These are phyloP conservation scores for Arctocebus calabarensis DNA, from an alignment of 2,797 vertebrate species.

Conservation along the genomic window DNA sequence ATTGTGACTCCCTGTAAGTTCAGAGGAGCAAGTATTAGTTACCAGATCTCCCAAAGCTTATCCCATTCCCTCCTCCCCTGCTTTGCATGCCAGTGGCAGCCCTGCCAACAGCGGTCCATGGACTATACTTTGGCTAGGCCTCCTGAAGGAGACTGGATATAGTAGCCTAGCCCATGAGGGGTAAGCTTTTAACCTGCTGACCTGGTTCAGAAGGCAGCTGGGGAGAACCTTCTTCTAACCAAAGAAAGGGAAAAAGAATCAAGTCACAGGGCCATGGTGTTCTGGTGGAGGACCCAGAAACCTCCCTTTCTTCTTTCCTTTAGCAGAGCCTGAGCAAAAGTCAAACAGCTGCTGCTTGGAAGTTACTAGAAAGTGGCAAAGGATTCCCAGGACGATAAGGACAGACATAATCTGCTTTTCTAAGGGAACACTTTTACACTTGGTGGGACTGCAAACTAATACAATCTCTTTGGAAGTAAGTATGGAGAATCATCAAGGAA, in stretches of 20 bases:
- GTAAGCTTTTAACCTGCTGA: slow-evolving; percentile 30
- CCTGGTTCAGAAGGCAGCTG: background rate
- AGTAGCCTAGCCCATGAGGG: background rate
- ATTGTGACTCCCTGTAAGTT: slow-evolving; percentile 37
- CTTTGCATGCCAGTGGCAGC: background rate
- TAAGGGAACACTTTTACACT: too few species aligned
- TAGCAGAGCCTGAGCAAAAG: background rate
- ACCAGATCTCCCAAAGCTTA: slow-evolving; percentile 41
- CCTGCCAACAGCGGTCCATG: background rate
- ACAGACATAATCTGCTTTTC: background rate
- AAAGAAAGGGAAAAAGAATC: slow-evolving; percentile 29
- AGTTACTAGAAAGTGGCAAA: background rate
- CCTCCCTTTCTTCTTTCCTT: background rate
- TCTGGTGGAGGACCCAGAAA: background rate
- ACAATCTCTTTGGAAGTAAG: too few species aligned
- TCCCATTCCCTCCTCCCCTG: background rate
- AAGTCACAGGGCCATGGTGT: background rate
- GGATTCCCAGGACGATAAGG: background rate
- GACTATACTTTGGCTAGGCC: background rate
- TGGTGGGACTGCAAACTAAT: too few species aligned
- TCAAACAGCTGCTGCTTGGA: background rate
- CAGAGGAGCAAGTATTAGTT: slow-evolving; percentile 50
- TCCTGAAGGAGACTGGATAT: background rate
- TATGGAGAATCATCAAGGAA: too few species aligned
- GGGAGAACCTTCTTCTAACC: background rate